Percentiles rank a stretch among this genome's conserved stretches.
These are phyloP conservation scores for Tympanuchus pallidicinctus DNA, from an alignment of 2,113 vertebrate genomes.

Conservation along the genomic window DNA sequence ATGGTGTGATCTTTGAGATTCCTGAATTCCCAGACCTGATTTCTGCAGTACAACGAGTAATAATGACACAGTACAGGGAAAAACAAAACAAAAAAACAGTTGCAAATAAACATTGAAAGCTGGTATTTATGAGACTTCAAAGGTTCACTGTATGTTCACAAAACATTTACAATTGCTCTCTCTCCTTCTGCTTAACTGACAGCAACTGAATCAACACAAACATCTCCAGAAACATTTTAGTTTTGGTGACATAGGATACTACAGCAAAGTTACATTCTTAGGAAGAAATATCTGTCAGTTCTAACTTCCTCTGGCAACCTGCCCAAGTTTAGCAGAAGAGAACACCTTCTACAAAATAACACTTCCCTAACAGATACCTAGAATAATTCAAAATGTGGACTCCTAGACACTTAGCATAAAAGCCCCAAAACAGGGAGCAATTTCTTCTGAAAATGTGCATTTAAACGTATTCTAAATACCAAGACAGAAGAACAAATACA, in stretches of 20 bases:
- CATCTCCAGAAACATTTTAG: neutral
- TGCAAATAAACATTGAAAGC: neutral
- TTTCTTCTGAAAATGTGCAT: neutral
- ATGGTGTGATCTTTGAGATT: neutral
- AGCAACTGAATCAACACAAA: neutral
- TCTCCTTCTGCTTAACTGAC: neutral
- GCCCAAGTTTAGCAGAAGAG: neutral
- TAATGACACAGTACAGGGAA: neutral
- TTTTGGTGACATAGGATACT: neutral
- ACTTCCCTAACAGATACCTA: neutral
- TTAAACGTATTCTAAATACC: neutral
- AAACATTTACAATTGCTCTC: conserved; percentile 8
- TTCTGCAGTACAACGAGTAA: neutral
- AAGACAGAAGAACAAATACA: neutral
- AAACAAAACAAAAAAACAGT: neutral
- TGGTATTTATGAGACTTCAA: neutral
- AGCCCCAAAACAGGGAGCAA: neutral
- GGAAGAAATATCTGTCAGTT: neutral
- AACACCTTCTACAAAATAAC: neutral
- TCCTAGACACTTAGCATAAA: neutral
- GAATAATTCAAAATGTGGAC: neutral
- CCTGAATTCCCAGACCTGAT: neutral
- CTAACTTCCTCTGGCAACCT: neutral
- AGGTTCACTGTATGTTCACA: neutral
- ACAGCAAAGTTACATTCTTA: neutral